Base-by-base conservation (phyloP, 2,888 invertebrate genomes). In the Anodontia alba region DNA sequence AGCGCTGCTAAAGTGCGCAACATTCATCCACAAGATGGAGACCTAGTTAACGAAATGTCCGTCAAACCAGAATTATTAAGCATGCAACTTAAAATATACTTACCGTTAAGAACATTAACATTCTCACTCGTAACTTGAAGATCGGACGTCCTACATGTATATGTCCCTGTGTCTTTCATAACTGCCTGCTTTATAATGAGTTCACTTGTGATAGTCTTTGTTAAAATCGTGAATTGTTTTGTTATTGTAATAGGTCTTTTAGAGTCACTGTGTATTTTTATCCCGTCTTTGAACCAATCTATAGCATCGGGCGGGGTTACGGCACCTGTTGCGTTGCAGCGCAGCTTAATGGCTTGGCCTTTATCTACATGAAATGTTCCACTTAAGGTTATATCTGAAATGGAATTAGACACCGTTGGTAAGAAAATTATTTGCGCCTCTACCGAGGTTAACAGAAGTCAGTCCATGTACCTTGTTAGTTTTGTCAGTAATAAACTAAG, bases 251-350 rank as follows among this genome's bases (percentile, higher is more conserved):
- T 80, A 26, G 77, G 75, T 72, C 73, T 76, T 62, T 74, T 69
- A 17, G 75, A 74, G 46, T 87, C 86, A 36, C 82, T 72, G 66
- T 87, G 86, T 36, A 89, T 73, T 75, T 85, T 84, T 46, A 71
- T 72, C 15, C 90, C 90, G 62, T 90, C 90, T 79, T 88, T 88
- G 77, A 89, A 90, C 90, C 90, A 90, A 76, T 90, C 90, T 20
- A 90, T 81, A 38, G 76, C 83, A 49, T 89, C 88, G 29, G 90
- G 88, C 5, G 86, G 82, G 79, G 84, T 83, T 57, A 81, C 82
- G 29, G 86, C 82, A 38, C 86, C 87, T 1, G 87, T 87, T 72
- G 90, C 90, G 51, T 89, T 90, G 82, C 90, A 90, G 80, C 77
- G 84, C 0, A 90, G 82, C 42, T 82, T 79, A 31, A 89, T 80